Base-by-base conservation (phyloP, 2,113 vertebrate species). In the Gila orcuttii region DNA sequence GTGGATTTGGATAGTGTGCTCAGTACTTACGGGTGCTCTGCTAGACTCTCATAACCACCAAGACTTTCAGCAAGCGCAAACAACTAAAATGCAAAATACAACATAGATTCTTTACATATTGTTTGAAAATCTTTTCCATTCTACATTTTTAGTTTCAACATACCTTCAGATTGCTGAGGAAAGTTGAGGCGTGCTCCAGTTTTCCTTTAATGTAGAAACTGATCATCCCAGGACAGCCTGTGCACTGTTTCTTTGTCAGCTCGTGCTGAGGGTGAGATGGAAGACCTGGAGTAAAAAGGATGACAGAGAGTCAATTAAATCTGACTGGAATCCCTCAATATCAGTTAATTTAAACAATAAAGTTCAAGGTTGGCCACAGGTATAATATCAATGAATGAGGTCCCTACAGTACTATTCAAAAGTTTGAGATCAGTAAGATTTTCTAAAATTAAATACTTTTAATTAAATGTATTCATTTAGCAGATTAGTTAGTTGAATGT, bases 31-130 rank as follows among this genome's bases (percentile, higher is more conserved):
- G 98, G 98, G 87, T 96, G 97, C 85, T 98, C 97, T 76, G 96
- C 97, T 84, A 99, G 95, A 93, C 98, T 99, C 90, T 99, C 97
- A 0, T 95, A 98, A 45, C 98, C 98, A 11, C 98, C 98, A 36
- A 99, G 95, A 86, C 97, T 99, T 92, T 97, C 96, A 19, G 96
- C 98, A 78, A 99, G 89, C 0, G 92, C n/a, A 90, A 99, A 98
- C 36, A 98, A 6, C 98, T 99, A 79, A 0, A 80, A 91, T 3
- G 11, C 33, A 73, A 88, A 57, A 31, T 60, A 79, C 2, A 85
- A 31, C 10, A 39, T 57, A 39, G 8, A 17, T 19, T 47, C 2
- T n/a, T n/a, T n/a, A n/a, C n/a, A n/a, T n/a, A n/a, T n/a, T n/a
- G n/a, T n/a, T n/a, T n/a, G n/a, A n/a, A n/a, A n/a, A n/a, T n/a